These are phyloP conservation scores for Amazonetta brasiliensis DNA, from an alignment of 2,797 vertebrate genomes.

Conservation along the genomic window DNA sequence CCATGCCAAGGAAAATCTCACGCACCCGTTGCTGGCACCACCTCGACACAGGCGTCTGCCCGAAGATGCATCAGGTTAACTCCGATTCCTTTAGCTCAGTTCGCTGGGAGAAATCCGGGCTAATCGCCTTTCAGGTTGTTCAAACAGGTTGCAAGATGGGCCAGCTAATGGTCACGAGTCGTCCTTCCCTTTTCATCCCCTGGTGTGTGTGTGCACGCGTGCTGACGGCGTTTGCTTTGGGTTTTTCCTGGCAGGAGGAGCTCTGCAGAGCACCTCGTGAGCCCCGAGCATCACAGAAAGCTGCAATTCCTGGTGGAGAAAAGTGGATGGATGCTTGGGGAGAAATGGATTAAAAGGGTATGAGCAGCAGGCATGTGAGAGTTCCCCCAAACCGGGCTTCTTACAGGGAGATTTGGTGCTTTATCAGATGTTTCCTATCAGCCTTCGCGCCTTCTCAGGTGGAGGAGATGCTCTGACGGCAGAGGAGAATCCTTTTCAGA, in stretches of 20 bases:
- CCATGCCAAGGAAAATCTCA: accelerated
- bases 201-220: accelerated
- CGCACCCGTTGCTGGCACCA: accelerated
- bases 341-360: not conserved
- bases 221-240: not conserved
- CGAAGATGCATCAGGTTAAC: not conserved
- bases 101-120: not conserved
- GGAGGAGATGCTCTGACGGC: not conserved
- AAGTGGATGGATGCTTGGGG: not conserved
- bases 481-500: not conserved
- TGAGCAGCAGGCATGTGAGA: not conserved
- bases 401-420: not conserved
- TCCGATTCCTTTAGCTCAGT: not conserved
- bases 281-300: not conserved
- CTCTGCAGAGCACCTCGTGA: not conserved
- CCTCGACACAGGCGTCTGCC: not conserved
- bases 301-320: not conserved
- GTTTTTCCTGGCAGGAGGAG: not conserved
- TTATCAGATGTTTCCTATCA: not conserved
- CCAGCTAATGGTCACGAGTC: not conserved
- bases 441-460: accelerated
- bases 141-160: not conserved
- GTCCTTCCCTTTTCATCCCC: not conserved
- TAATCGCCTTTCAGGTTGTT: not conserved
- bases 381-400: not conserved